Evolutionary conservation across 2,797 vertebrate species (phyloP), one percentile per base, ranked within the genome.

Genomic region (Gymnocypris eckloni): DNA sequence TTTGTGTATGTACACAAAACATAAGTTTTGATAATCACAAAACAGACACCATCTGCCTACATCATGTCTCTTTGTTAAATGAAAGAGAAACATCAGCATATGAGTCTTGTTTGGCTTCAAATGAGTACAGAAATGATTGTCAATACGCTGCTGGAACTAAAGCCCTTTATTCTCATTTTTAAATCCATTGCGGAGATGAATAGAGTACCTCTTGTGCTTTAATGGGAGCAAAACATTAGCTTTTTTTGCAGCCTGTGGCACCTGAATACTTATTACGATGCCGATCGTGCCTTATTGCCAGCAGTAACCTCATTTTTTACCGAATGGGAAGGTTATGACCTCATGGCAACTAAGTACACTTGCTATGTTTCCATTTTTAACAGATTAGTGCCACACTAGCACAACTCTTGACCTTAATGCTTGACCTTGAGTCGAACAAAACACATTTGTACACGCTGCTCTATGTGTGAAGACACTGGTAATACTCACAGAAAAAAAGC

Each of bases 391-490:
- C 22, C 28, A 80, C 13, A 11, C 54, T 61, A 39, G 69, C 12
- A 43, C 7, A 85, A 79, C 52, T 79, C 66, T 79, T 72, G 83
- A 79, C 83, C 83, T 79, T 72, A 80, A 85, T 3, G 43, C 69
- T 85, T 80, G 78, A 85, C 77, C 84, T 80, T 66, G 25, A 50
- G 43, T 52, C 73, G 25, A 85, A 85, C 66, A 79, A 72, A 71
- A 79, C 48, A 78, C 73, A 78, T 69, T 84, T 66, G 56, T 75
- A 39, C 59, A 76, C 28, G 37, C 18, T 48, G 33, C 22, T 22
- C 9, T 50, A 37, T 61, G n/a, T 10, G 15, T 64, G 56, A n/a
- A 70, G 22, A 84, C 7, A 64, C 75, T 79, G 71, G n/a, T 33
- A 70, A 79, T 37, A 13, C 66, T 79, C 83, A 16, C 66, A 72